Conservation (phyloP, 2,797 vertebrate genomes). For the Tenualosa ilisha region DNA sequence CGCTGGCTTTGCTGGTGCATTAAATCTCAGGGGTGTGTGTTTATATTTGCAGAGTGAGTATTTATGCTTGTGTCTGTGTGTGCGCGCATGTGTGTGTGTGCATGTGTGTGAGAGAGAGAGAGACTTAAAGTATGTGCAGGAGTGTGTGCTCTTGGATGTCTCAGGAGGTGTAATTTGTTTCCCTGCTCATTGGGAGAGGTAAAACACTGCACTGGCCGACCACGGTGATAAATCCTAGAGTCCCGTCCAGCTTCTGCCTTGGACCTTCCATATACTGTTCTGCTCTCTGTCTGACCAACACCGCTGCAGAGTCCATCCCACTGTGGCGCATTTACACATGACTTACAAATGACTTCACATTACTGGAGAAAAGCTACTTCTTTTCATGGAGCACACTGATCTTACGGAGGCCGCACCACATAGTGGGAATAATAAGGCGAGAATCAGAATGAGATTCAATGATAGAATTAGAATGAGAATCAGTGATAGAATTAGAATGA, state of each 20-base stretch:
- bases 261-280: background rate
- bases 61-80: background rate
- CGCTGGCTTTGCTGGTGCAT: background rate
- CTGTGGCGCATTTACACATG: no score
- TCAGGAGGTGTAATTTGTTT: conserved; percentile 33
- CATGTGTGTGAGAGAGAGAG: background rate
- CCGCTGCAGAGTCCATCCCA: no score
- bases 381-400: no score
- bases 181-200: conserved; percentile 33
- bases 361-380: no score
- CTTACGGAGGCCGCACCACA: no score
- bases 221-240: conserved; percentile 34
- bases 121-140: background rate
- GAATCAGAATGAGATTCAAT: no score
- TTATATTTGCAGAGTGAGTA: conserved; percentile 6
- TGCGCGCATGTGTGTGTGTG: background rate
- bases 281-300: background rate
- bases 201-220: conserved; percentile 34
- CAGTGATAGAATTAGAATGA: no score
- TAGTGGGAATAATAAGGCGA: no score
- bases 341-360: no score
- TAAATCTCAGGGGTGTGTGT: conserved; percentile 17
- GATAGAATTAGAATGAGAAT: no score
- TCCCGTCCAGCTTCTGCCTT: background rate
- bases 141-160: conserved; percentile 21